Base-by-base conservation (phyloP, 23 tunicate genomes). In the Trididemnum miniatum region DNA sequence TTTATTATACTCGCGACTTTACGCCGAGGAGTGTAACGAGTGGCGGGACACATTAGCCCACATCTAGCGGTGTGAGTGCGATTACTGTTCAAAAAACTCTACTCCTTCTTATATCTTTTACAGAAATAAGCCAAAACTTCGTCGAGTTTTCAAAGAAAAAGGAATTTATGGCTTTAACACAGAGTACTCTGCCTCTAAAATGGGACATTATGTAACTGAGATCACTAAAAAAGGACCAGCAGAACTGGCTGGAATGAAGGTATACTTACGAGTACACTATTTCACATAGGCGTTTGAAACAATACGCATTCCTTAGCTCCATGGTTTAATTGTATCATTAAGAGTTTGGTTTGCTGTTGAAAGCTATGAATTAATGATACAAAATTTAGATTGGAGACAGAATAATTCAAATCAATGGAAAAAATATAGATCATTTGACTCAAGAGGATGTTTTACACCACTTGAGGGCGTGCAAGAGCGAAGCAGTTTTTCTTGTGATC, bases 81-180 rank as follows among this genome's bases (percentile, higher is more conserved):
- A n/a, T n/a, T n/a, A n/a, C n/a, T n/a, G n/a, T n/a, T n/a, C n/a
- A n/a, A n/a, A n/a, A n/a, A n/a, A n/a, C n/a, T n/a, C n/a, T n/a
- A n/a, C n/a, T n/a, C n/a, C n/a, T n/a, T n/a, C n/a, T n/a, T n/a
- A n/a, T n/a, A n/a, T n/a, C n/a, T n/a, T n/a, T 44, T 67, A 50
- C 62, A 93, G 98, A 81, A 93, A 93, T 72, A 96, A 91, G 81
- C 99, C 99, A 36, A 69, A 94, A n/a, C 76, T 96, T 1, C 90
- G 99, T 65, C 86, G 94, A 27, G 85, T 96, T 22, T 91, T 91
- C 59, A 96, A 96, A 71, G 94, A 91, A 73, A 34, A 51, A 24
- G 94, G 71, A 1, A 65, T 85, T 0, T 91, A 91, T 33, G 99
- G 99, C 5, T 96, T 96, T 62, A 80, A 83, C 38, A 78, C 91